Percentiles rank a stretch among this genome's conserved stretches.
Conservation (phyloP, 2,797 vertebrate genomes). For the Brotula barbata region DNA sequence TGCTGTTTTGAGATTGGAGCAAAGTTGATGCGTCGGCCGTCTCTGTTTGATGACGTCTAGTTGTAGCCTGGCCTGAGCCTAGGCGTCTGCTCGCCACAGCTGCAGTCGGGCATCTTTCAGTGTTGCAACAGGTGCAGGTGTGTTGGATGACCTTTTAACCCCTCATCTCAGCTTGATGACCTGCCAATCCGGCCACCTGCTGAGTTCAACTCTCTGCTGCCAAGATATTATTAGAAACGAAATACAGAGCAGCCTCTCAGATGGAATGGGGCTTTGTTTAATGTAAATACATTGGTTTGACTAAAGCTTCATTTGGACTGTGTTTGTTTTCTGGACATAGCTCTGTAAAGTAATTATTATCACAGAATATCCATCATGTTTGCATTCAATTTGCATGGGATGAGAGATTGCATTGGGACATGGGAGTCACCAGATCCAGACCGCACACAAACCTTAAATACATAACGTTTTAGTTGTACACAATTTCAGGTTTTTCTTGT, state of each 20-base stretch:
- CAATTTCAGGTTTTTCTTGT: no score
- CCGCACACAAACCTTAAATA: no score
- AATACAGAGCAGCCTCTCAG: conserved; percentile 23
- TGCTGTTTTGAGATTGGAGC: not conserved
- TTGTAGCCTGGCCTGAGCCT: conserved; percentile 17
- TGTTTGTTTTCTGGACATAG: no score
- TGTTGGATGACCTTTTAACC: conserved; percentile 56
- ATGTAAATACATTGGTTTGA: not conserved
- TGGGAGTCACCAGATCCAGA: no score
- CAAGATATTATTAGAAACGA: conserved; percentile 47
- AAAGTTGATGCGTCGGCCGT: conserved; percentile 14
- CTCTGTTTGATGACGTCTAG: conserved; percentile 26
- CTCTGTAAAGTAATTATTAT: no score
- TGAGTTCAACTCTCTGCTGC: conserved; percentile 26
- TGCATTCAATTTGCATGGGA: no score
- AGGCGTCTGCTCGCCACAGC: conserved; percentile 40
- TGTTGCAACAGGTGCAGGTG: conserved; percentile 61
- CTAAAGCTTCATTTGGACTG: no score
- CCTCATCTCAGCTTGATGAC: conserved; percentile 45
- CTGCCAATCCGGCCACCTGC: conserved; percentile 60
- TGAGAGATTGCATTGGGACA: no score
- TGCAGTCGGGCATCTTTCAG: conserved; percentile 53
- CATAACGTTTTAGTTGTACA: no score
- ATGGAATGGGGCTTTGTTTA: conserved; percentile 4
- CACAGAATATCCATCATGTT: no score